Percentiles rank a stretch among this genome's conserved stretches.
Evolutionary conservation across 2,113 vertebrate species (phyloP).

Genomic region (Pollachius pollachius): DNA sequence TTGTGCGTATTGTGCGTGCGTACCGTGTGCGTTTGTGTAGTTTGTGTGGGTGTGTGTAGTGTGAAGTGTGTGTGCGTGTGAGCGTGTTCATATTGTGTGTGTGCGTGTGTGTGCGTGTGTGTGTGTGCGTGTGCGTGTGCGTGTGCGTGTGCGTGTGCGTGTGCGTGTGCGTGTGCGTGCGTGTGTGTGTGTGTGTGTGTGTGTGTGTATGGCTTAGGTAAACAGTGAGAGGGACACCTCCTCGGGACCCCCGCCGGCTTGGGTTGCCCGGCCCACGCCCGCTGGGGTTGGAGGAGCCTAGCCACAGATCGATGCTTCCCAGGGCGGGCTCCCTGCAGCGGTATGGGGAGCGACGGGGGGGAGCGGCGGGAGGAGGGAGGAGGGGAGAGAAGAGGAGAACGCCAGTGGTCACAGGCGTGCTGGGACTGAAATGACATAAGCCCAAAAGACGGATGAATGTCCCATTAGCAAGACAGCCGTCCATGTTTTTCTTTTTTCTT

Average conservation of each 20-base stretch:
- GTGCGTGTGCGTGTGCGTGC: slow-evolving; percentile 17
- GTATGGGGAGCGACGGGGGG: slow-evolving; percentile 56
- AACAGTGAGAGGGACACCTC: slow-evolving; percentile 64
- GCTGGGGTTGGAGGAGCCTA: slow-evolving; percentile 66
- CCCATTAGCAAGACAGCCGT: slow-evolving; percentile 78
- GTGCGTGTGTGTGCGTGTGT: slow-evolving; percentile 30
- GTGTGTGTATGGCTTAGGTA: slow-evolving; percentile 39
- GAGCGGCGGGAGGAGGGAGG: neutral
- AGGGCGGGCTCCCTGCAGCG: too few species aligned
- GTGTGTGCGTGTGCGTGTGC: slow-evolving; percentile 25
- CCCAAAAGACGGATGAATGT: slow-evolving; percentile 76
- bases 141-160: slow-evolving; percentile 20
- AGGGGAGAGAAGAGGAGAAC: too few species aligned
- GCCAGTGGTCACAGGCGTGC: slow-evolving; percentile 69
- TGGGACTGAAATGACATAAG: slow-evolving; percentile 72
- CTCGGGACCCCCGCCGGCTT: slow-evolving; percentile 71
- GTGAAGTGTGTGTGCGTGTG: slow-evolving; percentile 14
- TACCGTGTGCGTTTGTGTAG: slow-evolving; percentile 27
- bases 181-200: slow-evolving; percentile 13
- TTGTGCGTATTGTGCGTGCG: slow-evolving; percentile 18
- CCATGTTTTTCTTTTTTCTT: slow-evolving; percentile 46
- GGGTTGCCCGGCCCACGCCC: slow-evolving; percentile 70
- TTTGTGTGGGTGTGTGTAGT: slow-evolving; percentile 18
- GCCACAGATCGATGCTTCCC: slow-evolving; percentile 76
- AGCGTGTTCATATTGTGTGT: slow-evolving; percentile 53